Percentiles rank a stretch among this genome's conserved stretches.
These are phyloP conservation scores for Ephydatia muelleri DNA, from an alignment of 37 sponge, comb jelly and placozoan species.

Conservation along the genomic window DNA sequence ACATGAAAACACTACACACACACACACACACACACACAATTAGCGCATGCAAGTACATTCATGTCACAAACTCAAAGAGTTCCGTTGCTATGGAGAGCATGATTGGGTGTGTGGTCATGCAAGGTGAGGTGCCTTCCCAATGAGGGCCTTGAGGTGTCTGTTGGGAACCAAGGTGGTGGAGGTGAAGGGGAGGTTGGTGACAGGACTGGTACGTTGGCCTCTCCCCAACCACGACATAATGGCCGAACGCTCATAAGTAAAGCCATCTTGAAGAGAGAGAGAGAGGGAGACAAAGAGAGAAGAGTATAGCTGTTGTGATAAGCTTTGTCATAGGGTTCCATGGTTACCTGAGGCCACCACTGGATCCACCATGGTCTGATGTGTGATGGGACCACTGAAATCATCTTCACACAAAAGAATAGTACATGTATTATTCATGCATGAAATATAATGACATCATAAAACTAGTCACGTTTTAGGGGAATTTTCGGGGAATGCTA, in stretches of 20 bases:
- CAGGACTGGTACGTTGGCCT: slow-evolving; percentile 73
- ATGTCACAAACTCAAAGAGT: too few relatives aligned
- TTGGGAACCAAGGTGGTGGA: slow-evolving; percentile 63
- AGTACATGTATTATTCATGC: too few relatives aligned
- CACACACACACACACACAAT: too few relatives aligned
- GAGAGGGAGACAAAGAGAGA: background rate
- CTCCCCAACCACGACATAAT: slow-evolving; percentile 70
- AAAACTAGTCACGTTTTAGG: too few relatives aligned
- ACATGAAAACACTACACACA: too few relatives aligned
- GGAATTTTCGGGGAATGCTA: too few relatives aligned
- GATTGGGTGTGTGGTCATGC: background rate
- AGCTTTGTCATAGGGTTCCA: background rate
- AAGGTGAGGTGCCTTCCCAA: background rate
- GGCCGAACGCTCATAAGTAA: slow-evolving; percentile 74
- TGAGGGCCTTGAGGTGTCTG: slow-evolving; percentile 43
- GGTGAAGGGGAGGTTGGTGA: slow-evolving; percentile 74
- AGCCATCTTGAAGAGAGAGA: slow-evolving; percentile 59
- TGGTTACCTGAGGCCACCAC: slow-evolving; percentile 78
- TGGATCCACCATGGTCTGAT: slow-evolving; percentile 65
- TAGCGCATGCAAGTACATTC: too few relatives aligned
- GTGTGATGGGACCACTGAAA: slow-evolving; percentile 71
- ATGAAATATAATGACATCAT: too few relatives aligned
- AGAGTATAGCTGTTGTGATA: background rate
- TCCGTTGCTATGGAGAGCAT: too few relatives aligned
- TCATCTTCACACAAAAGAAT: slow-evolving; percentile 8